Conservation (phyloP, 2,797 vertebrate species). For the Myripristis murdjan region DNA sequence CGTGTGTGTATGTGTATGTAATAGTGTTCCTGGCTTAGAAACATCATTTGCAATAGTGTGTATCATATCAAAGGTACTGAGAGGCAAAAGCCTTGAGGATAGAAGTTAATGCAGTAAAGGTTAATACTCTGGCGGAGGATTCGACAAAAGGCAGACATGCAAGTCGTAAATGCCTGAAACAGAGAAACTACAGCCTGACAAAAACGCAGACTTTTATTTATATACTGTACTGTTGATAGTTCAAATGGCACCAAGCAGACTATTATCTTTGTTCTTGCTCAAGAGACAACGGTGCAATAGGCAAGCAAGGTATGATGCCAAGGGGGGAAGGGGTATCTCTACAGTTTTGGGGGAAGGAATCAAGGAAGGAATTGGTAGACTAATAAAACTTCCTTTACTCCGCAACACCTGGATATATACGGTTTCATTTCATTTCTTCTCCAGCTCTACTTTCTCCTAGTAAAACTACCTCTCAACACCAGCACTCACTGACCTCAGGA, state of each 20-base stretch:
- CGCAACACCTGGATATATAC: slow-evolving; percentile 81
- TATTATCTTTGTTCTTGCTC: slow-evolving; percentile 44
- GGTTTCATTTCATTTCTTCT: slow-evolving; percentile 81
- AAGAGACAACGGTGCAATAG: slow-evolving; percentile 60
- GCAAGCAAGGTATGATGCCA: slow-evolving; percentile 56
- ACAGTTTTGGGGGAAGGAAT: slow-evolving; percentile 57
- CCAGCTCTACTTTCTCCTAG: slow-evolving; percentile 77
- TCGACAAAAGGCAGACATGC: slow-evolving; percentile 43
- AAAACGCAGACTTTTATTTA: slow-evolving; percentile 59
- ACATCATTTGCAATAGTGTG: slow-evolving; percentile 56
- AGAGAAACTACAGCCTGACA: slow-evolving; percentile 57
- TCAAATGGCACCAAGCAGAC: slow-evolving; percentile 62
- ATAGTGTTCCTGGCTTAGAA: slow-evolving; percentile 54
- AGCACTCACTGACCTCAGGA: slow-evolving; percentile 83
- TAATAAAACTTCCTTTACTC: slow-evolving; percentile 78
- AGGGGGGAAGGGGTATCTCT: slow-evolving; percentile 47
- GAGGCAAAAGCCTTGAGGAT: slow-evolving; percentile 68
- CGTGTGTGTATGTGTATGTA: slow-evolving; percentile 8
- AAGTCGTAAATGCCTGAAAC: slow-evolving; percentile 68
- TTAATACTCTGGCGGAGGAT: slow-evolving; percentile 33
- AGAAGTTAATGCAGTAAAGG: slow-evolving; percentile 68
- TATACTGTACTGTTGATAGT: slow-evolving; percentile 64
- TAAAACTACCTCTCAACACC: slow-evolving; percentile 84
- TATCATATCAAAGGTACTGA: slow-evolving; percentile 66
- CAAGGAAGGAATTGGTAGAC: slow-evolving; percentile 68